Conservation (phyloP, 2,797 vertebrate species). For the Sebastes aleutianus region DNA sequence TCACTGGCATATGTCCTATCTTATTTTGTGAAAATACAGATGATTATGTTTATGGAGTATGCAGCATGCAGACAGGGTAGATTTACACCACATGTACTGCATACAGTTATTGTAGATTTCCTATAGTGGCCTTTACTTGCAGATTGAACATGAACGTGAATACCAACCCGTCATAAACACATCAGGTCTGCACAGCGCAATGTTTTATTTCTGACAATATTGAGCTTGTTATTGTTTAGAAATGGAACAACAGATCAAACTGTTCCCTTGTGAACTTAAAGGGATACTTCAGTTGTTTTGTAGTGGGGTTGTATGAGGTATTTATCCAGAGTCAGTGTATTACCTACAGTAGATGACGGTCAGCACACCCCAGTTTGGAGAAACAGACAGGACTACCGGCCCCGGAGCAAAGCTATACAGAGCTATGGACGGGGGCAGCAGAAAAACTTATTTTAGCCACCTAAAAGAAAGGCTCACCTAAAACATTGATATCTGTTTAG, state of each 20-base stretch:
- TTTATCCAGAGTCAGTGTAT: too few species aligned
- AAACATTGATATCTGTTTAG: too few species aligned
- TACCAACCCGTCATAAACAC: neutral
- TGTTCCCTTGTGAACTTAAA: neutral
- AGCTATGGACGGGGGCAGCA: too few species aligned
- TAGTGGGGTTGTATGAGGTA: too few species aligned
- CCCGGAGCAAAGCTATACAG: too few species aligned
- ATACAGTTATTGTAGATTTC: accelerated
- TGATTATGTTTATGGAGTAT: neutral
- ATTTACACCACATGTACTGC: neutral
- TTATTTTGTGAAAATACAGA: neutral
- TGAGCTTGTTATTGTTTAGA: neutral
- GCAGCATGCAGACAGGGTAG: neutral
- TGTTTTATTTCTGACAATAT: neutral
- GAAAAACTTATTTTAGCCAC: too few species aligned
- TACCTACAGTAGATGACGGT: too few species aligned
- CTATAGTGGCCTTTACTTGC: neutral
- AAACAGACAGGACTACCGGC: too few species aligned
- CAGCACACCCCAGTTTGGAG: too few species aligned
- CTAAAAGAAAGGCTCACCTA: too few species aligned
- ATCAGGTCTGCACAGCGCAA: neutral
- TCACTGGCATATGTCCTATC: neutral
- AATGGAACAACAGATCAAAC: neutral
- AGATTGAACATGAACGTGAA: neutral
- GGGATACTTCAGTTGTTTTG: too few species aligned